Evolutionary conservation across 2,888 invertebrate genomes (phyloP), one percentile per base, ranked within the genome.

Genomic region (Auanema freiburgensis): DNA sequence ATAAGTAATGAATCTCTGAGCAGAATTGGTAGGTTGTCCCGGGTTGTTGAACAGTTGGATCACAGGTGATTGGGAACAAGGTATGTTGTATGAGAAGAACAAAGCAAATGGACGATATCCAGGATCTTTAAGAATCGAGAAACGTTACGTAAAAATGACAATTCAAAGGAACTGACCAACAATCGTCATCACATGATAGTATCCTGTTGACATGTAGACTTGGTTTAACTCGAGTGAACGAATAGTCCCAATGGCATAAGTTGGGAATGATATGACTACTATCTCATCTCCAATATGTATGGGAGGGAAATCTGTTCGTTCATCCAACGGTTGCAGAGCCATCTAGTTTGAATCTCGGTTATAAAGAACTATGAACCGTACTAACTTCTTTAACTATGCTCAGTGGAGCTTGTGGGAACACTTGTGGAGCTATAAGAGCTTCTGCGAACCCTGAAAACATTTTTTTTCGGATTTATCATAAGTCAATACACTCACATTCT

Each of bases 221-320:
- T 44, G 46, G 2, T 56, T 6, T 1, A 69, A 42, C 8, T 50
- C 44, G 0, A 69, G 2, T 14, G 58, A 53, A 23, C 67, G 57
- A 1, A 69, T 44, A 1, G 65, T 52, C 25, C 67, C 69, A 14
- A 67, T 65, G 10, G 63, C 58, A 56, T 63, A 69, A 16, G 21
- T 60, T 6, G 67, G 64, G 21, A 66, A 70, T 24, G 68, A 65
- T 21, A 72, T 43, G 16, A 65, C 63, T 2, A 69, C 72, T 0
- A 72, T 56, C 53, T 72, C 72, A 40, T 72, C 72, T 0, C 72
- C 72, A 8, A 72, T 66, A 46, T 68, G 68, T 43, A 69, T 61
- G n/a, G 55, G 50, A 6, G 72, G 72, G 51, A 72, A 70, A 1
- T 59, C 60, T 3, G 67, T 33, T 18, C 59, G 52, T n/a, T 50